Conservation (phyloP, 2,797 vertebrate species). For the Bufotes viridis region DNA sequence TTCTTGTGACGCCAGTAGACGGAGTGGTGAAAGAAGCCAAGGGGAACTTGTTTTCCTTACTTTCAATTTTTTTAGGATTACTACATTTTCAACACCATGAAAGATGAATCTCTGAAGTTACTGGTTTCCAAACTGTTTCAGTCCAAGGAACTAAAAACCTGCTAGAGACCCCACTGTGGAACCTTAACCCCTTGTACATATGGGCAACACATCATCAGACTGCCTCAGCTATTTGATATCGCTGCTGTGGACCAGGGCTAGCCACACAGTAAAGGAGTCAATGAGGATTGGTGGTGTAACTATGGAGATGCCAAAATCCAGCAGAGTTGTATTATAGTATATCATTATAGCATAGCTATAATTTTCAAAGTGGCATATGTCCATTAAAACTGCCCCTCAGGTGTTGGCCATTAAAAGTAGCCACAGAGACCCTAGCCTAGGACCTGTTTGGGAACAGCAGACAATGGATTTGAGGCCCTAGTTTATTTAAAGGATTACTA, state of each 20-base stretch:
- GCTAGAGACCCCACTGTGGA: background rate
- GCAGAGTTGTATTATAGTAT: no score
- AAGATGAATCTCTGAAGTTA: background rate
- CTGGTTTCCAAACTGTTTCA: background rate
- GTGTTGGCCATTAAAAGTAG: no score
- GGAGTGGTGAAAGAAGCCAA: background rate
- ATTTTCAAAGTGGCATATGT: background rate
- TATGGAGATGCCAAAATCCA: no score
- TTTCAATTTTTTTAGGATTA: background rate
- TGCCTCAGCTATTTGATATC: background rate
- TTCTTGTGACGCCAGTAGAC: background rate
- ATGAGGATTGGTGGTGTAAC: background rate
- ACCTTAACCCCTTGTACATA: background rate
- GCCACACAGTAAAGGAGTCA: no score
- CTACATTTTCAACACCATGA: background rate
- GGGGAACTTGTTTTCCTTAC: background rate
- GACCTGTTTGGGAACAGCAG: no score
- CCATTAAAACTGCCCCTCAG: background rate
- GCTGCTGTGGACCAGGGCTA: background rate
- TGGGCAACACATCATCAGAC: background rate
- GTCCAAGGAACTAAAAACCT: background rate
- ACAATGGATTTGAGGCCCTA: no score
- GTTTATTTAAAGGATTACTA: no score
- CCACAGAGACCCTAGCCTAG: no score
- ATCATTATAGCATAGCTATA: background rate